Evolutionary conservation across 2,113 vertebrate species (phyloP).

Genomic region (Equus quagga): DNA sequence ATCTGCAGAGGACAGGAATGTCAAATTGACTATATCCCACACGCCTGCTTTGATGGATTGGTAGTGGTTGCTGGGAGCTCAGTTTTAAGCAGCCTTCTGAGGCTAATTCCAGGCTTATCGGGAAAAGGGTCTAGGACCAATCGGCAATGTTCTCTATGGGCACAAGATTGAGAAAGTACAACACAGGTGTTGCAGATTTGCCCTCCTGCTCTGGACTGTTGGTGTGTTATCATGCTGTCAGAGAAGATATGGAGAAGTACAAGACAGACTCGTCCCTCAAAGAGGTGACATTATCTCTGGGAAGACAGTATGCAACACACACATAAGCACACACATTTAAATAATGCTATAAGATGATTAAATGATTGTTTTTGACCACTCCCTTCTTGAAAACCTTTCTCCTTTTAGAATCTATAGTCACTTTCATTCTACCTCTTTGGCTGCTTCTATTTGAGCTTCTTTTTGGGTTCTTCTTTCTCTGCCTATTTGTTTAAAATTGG

Average conservation of each 20-base stretch:
- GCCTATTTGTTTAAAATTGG: not conserved
- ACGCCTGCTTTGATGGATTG: not conserved
- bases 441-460: not conserved
- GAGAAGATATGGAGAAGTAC: not conserved
- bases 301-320: not conserved
- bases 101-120: not conserved
- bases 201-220: not conserved
- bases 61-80: not conserved
- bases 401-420: slow-evolving; percentile 9
- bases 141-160: not conserved
- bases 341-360: not conserved
- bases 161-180: not conserved
- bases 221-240: not conserved
- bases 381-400: slow-evolving; percentile 26
- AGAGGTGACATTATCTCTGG: not conserved
- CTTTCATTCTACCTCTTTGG: not conserved
- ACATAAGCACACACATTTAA: not conserved
- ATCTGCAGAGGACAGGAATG: not conserved
- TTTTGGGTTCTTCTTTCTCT: not conserved
- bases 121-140: not conserved
- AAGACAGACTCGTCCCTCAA: not conserved
- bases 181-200: not conserved
- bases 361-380: not conserved
- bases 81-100: not conserved
- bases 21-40: not conserved